A percentile compares a stretch with the other conserved stretches of the same genome.
These are phyloP conservation scores for Paramacrobiotus metropolitanus DNA, from an alignment of 1,140 invertebrate species.

Conservation along the genomic window DNA sequence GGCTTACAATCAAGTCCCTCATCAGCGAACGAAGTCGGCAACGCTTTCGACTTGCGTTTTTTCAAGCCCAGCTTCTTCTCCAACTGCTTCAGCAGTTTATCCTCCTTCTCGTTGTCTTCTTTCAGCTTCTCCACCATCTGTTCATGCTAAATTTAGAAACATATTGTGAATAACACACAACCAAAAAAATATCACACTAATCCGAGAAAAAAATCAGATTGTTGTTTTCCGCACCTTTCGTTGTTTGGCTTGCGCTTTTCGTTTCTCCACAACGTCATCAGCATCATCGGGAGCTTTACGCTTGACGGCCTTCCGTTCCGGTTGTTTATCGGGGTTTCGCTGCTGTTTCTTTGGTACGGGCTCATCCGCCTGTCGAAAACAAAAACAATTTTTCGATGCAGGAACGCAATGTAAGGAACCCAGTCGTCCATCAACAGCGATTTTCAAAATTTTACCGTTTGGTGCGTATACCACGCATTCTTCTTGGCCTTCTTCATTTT, in stretches of 20 bases:
- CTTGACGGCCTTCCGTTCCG: background rate
- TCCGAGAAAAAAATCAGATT: background rate
- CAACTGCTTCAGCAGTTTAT: constrained; percentile 46
- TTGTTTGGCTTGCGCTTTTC: constrained; percentile 9
- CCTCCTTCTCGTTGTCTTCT: constrained; percentile 49
- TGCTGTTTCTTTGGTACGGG: background rate
- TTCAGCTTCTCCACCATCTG: constrained; percentile 35
- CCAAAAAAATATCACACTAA: background rate
- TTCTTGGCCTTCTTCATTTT: constrained; percentile 12
- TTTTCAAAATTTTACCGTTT: constrained; percentile 10
- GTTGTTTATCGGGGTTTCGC: background rate
- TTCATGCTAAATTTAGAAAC: constrained; percentile 23
- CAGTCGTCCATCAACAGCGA: background rate
- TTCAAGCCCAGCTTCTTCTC: constrained; percentile 62
- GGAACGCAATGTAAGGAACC: background rate
- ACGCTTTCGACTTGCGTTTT: constrained; percentile 42
- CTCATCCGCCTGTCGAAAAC: background rate
- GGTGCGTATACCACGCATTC: constrained; percentile 10
- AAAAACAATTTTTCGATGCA: background rate
- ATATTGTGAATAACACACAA: background rate
- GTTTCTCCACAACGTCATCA: background rate
- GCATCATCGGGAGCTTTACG: constrained; percentile 6
- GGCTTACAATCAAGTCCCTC: constrained; percentile 74
- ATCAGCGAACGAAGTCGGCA: constrained; percentile 46
- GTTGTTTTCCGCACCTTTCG: constrained; percentile 8